Evolutionary conservation across 2,113 vertebrate species (phyloP).

Genomic region (Hydropotes inermis): DNA sequence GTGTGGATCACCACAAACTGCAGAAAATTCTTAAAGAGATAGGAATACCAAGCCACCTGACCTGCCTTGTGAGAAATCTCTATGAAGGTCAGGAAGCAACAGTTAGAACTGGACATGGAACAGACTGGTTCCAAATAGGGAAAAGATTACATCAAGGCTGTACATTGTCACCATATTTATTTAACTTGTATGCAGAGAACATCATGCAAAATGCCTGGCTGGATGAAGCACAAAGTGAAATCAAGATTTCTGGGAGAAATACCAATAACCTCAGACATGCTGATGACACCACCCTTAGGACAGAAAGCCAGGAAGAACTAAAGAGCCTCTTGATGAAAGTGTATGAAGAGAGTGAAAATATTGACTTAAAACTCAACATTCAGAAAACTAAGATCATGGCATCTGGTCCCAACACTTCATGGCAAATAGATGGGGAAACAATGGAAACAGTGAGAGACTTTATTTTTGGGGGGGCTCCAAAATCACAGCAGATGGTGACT

Average conservation of each 20-base stretch:
- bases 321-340: background rate
- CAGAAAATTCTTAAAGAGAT: background rate
- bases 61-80: background rate
- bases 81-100: background rate
- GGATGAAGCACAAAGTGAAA: background rate
- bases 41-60: background rate
- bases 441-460: background rate
- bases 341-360: background rate
- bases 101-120: background rate
- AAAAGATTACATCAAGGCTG: background rate
- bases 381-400: background rate
- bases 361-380: background rate
- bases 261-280: background rate
- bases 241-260: background rate
- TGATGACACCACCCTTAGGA: background rate
- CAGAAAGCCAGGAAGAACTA: background rate
- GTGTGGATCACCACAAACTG: background rate
- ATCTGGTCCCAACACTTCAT: background rate
- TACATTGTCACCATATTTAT: background rate
- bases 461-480: background rate
- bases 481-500: background rate
- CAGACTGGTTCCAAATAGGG: background rate
- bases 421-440: background rate
- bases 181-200: background rate
- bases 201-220: rapidly evolving